phyloP scores from a whole-genome alignment of 2,888 invertebrate species.

The Drosophila dives region DNA sequence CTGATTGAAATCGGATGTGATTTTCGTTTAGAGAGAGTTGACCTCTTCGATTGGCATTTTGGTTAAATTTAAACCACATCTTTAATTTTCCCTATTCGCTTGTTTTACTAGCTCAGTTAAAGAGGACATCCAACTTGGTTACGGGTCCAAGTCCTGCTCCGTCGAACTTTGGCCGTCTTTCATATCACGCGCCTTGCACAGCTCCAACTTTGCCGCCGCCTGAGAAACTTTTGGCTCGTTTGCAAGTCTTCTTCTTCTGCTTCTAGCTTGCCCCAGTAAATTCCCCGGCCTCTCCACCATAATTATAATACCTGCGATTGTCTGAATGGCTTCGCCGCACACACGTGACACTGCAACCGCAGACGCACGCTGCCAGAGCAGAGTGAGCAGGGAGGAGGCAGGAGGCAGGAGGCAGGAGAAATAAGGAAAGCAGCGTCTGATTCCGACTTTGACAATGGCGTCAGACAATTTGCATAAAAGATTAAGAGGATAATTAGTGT shows the following conservation, averaged over 20 bases:
- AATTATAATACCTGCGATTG: conserved; percentile 77
- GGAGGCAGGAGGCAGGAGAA: neutral
- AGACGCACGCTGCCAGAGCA: conserved; percentile 29
- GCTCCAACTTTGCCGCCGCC: conserved; percentile 65
- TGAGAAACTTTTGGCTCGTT: conserved; percentile 56
- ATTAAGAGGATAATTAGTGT: conserved; percentile 78
- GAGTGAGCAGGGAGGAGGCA: neutral
- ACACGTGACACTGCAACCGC: conserved; percentile 70
- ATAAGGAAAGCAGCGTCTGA: conserved; percentile 7
- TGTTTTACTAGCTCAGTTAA: conserved; percentile 28
- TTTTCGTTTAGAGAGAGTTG: conserved; percentile 18
- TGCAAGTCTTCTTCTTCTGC: conserved; percentile 16
- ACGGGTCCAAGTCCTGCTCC: conserved; percentile 28
- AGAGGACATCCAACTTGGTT: conserved; percentile 26
- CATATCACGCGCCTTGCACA: conserved; percentile 68
- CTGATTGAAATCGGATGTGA: conserved; percentile 50
- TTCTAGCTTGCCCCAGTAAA: conserved; percentile 9
- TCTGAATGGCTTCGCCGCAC: conserved; percentile 66
- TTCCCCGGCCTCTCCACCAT: conserved; percentile 30
- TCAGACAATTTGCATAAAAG: conserved; percentile 74
- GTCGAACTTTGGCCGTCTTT: conserved; percentile 73
- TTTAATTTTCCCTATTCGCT: conserved; percentile 31
- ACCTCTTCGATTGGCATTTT: conserved; percentile 42
- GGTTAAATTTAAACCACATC: conserved; percentile 20
- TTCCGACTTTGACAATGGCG: conserved; percentile 44